Conservation (phyloP, 2,113 vertebrate genomes). For the Tichodroma muraria region DNA sequence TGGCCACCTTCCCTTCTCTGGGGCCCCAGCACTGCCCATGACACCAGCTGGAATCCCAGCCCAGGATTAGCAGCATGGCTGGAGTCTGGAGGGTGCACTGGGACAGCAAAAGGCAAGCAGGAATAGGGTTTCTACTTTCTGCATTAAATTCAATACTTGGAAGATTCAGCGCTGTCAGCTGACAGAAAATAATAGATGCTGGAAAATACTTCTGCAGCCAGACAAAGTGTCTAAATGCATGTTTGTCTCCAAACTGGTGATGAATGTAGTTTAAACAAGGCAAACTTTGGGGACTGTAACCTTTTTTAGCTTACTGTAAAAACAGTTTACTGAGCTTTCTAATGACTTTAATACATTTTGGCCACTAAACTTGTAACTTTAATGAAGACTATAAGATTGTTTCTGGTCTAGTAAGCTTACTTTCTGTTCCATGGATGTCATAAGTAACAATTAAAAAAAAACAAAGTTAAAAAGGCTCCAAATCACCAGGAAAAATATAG, state of each 20-base stretch:
- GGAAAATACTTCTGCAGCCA: conserved; percentile 33
- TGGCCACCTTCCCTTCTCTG: background rate
- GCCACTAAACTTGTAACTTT: background rate
- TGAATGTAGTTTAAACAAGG: conserved; percentile 3
- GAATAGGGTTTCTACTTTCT: background rate
- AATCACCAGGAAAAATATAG: background rate
- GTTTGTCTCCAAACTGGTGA: conserved; percentile 19
- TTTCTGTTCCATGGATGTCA: background rate
- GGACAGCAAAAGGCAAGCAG: background rate
- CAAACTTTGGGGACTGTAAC: background rate
- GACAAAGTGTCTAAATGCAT: background rate
- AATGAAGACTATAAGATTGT: background rate
- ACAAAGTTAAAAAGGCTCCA: no score
- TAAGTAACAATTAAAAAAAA: background rate
- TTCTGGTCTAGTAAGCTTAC: background rate
- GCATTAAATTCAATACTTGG: background rate
- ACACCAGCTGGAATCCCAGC: background rate
- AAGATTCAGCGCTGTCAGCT: background rate
- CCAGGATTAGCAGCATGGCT: background rate
- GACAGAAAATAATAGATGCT: conserved; percentile 14
- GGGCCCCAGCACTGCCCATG: accelerated
- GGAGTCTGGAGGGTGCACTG: background rate
- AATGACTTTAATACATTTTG: background rate
- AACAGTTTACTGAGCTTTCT: background rate
- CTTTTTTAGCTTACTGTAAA: background rate